Base-by-base conservation (phyloP, 2,888 invertebrate species). In the Leucoma salicis region DNA sequence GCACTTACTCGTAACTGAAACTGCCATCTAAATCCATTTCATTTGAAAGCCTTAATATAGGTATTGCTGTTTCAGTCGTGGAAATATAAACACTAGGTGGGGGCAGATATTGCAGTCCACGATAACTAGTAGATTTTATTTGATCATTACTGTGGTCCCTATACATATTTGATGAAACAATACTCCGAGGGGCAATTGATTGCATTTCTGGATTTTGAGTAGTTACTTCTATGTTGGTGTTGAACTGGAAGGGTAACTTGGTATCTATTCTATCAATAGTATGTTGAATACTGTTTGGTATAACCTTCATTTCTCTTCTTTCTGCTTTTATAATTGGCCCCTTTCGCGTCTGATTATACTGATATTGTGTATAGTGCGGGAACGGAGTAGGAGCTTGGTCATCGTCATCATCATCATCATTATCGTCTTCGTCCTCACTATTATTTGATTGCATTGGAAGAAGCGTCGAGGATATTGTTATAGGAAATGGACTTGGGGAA, bases 21-120 rank as follows among this genome's bases (percentile, higher is more conserved):
- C 89, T 89, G 46, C 91, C 91, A 66, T 91, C 91, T 46, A 90
- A 78, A 66, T 90, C 91, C 83, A 91, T 91, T 74, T 91, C 91
- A 55, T 87, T 91, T 18, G 90, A 88, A 42, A 90, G 71, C 35
- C 90, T 82, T 40, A 91, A 66, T 50, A 91, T 91, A 11, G 91
- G 90, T 56, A 90, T 81, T 3, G 87, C 81, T 3, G 90, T 86
- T 65, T 90, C 87, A 2, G 90, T 86, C 16, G 90, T 85, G 12
- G 90, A 45, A 1, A 45, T 29, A 24, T 74, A 78, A 24, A 74
- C 61, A 38, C 73, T 73, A 16, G 84, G 81, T 21, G 75, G 66
- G 31, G 79, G 74, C 33, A 82, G 41, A 38, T 74, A 85, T 37
- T 79, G 80, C 34, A 73, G 40, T 28, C 58, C 70, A 38, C 67